Evolutionary conservation across 2,888 invertebrate genomes (phyloP).

Genomic region (Geophilus truncorum): DNA sequence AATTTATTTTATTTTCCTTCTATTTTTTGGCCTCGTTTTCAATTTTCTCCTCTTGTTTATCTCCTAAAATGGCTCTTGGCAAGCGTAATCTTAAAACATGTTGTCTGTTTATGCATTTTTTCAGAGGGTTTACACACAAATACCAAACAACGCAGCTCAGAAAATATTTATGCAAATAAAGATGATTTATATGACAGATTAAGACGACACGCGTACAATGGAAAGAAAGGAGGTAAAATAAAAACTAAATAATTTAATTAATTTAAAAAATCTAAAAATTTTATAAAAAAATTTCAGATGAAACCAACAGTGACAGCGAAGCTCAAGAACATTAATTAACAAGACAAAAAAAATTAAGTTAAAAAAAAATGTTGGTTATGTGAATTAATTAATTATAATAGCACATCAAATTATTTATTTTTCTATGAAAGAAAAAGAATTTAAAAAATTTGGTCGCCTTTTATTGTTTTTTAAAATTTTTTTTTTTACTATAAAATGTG

Average conservation of each 20-base stretch:
- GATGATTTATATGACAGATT: constrained; percentile 92
- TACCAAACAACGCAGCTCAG: constrained; percentile 81
- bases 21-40: not conserved
- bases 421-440: not conserved
- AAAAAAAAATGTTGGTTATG: not conserved
- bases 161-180: constrained; percentile 86
- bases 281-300: constrained; percentile 34
- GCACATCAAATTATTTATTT: constrained; percentile 1
- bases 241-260: not conserved
- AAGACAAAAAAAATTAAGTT: too few relatives aligned
- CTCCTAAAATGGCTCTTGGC: not conserved
- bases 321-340: constrained; percentile 39
- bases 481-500: not conserved
- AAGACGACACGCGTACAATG: constrained; percentile 89
- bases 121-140: constrained; percentile 67
- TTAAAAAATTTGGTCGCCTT: not conserved
- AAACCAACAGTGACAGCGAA: constrained; percentile 41
- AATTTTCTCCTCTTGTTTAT: not conserved
- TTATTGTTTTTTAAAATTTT: not conserved
- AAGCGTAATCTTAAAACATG: not conserved
- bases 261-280: not conserved
- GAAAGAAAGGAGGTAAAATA: constrained; percentile 69
- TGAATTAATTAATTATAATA: not conserved
- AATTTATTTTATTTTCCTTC: not conserved
- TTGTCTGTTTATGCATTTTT: constrained; percentile 37